Evolutionary conservation across 2,113 vertebrate species (phyloP), one percentile per base, ranked within the genome.

Genomic region (Ondatra zibethicus): DNA sequence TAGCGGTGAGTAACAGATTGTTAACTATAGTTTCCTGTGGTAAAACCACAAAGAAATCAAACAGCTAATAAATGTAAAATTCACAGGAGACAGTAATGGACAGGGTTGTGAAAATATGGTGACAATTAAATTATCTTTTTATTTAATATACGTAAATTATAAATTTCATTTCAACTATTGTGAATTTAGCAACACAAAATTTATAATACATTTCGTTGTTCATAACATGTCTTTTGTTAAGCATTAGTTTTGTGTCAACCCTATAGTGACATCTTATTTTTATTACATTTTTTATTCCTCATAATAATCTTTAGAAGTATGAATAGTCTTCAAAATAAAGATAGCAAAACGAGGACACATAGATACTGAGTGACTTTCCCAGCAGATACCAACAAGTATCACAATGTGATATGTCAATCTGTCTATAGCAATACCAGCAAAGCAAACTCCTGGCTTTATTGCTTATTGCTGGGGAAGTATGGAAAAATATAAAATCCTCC

Each of bases 141-240:
- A 89, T 78, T 66, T 19, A 82, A 42, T 36, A 82, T 4, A 65
- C 1, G 33, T 16, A 66, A 31, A n/a, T 63, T 63, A 87, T 29
- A 78, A 89, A 65, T 84, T 50, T 55, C 88, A 36, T 90, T 84
- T 31, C 63, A 36, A n/a, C 63, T 55, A n/a, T 42, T 88, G 6
- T 27, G 58, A 55, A 7, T 73, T 36, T 61, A 87, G 45, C 29
- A 63, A 85, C 85, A 45, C 5, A 33, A 42, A 68, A 8, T 82
- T 84, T 94, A 50, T 65, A 87, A 66, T 14, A 10, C 39, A 86
- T 90, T 89, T 77, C 27, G 82, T 29, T 92, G 5, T 72, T 97
- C 39, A 93, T 45, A 58, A 39, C 45, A 94, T 92, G 19, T 58
- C 16, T 77, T 66, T 87, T 93, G 77, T 9, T 86, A 58, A 66